Conservation (phyloP, 2,888 invertebrate species). For the Amiota mariae region DNA sequence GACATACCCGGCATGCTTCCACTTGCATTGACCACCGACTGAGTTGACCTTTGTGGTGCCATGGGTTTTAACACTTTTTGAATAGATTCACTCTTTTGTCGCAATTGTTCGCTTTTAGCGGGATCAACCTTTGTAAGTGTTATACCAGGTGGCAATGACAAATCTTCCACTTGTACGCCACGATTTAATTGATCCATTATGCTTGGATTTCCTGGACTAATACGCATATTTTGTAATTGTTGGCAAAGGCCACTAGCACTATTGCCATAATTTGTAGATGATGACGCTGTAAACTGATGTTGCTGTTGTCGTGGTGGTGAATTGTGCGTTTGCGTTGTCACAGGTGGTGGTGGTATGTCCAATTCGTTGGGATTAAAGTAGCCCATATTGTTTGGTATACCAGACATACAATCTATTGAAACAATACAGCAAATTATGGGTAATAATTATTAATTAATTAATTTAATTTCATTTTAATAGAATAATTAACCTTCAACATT, state of each 20-base stretch:
- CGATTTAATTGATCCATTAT: conserved; percentile 74
- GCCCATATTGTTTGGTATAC: conserved; percentile 69
- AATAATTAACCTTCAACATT: too few species aligned
- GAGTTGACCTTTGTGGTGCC: conserved; percentile 25
- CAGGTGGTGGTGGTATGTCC: conserved; percentile 54
- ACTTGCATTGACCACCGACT: conserved; percentile 27
- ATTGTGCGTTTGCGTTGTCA: background rate
- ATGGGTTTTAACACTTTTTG: conserved; percentile 69
- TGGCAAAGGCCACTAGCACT: conserved; percentile 62
- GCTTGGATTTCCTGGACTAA: conserved; percentile 66
- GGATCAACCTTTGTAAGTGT: conserved; percentile 84
- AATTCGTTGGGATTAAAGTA: conserved; percentile 69
- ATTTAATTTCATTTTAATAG: too few species aligned
- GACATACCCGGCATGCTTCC: conserved; percentile 22
- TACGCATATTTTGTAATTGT: conserved; percentile 63
- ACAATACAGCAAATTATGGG: background rate
- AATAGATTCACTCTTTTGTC: conserved; percentile 72
- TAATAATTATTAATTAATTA: too few species aligned
- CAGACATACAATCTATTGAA: conserved; percentile 59
- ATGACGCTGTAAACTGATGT: conserved; percentile 23
- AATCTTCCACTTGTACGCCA: conserved; percentile 77
- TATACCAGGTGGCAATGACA: conserved; percentile 85
- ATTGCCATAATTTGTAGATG: conserved; percentile 40
- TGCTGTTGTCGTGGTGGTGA: conserved; percentile 39
- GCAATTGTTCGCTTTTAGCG: conserved; percentile 69